A percentile compares a stretch with the other conserved stretches of the same genome.
Evolutionary conservation across 1,140 invertebrate species (phyloP).

Genomic region (Plutomurus gul): DNA sequence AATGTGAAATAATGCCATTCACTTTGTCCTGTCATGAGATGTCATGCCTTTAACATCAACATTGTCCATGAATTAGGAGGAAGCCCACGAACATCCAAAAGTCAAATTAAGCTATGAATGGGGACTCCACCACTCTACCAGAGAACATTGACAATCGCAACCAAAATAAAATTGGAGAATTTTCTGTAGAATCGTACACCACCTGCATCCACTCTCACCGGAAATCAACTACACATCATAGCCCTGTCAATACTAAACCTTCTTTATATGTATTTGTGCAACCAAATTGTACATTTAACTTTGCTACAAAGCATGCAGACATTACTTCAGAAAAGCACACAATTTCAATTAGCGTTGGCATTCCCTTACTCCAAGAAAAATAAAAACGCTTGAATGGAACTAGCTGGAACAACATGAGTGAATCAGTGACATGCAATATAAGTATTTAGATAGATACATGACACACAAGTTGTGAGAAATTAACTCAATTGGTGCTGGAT

Average conservation of each 20-base stretch:
- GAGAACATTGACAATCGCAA: background rate
- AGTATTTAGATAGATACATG: too few relatives aligned
- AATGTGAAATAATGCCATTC: background rate
- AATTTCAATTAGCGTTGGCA: too few relatives aligned
- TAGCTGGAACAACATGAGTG: too few relatives aligned
- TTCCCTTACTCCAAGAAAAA: too few relatives aligned
- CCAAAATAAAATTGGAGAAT: background rate
- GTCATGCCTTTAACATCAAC: background rate
- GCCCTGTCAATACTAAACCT: background rate
- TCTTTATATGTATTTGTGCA: background rate
- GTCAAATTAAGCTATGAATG: background rate
- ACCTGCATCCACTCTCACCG: slow-evolving; percentile 40
- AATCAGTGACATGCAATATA: too few relatives aligned
- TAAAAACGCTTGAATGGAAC: too few relatives aligned
- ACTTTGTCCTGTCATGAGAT: background rate
- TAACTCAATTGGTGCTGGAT: too few relatives aligned
- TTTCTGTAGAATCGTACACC: background rate
- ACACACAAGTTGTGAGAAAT: too few relatives aligned
- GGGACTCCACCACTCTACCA: background rate
- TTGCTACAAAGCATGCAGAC: too few relatives aligned
- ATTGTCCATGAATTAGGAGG: background rate
- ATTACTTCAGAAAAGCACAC: too few relatives aligned
- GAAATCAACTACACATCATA: slow-evolving; percentile 25
- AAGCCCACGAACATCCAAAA: too few relatives aligned
- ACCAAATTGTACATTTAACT: too few relatives aligned